phyloP scores from a whole-genome alignment of 2,113 vertebrate species.

The Herpetotheres cachinnans region DNA sequence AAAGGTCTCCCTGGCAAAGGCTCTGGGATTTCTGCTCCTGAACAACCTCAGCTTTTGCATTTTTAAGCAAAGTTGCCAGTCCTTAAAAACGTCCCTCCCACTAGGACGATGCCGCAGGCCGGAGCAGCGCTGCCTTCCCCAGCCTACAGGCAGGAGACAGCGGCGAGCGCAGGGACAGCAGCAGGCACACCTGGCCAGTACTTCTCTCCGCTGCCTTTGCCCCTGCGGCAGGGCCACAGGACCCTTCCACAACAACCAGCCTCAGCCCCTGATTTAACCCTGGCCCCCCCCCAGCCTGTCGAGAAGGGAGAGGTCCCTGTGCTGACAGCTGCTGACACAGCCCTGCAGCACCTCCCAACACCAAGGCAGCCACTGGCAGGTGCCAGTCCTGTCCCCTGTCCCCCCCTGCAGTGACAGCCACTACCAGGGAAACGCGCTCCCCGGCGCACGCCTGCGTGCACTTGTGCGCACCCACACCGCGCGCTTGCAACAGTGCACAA shows the following conservation, averaged over 20 bases:
- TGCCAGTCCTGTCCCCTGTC: background rate
- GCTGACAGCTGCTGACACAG: background rate
- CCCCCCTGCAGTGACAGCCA: background rate
- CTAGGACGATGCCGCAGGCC: rapidly evolving
- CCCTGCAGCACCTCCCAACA: background rate
- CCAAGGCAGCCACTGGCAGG: background rate
- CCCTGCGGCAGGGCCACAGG: background rate
- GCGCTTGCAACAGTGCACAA: background rate
- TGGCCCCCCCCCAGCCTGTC: background rate
- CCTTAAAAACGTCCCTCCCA: background rate
- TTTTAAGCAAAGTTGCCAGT: background rate
- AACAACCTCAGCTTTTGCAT: background rate
- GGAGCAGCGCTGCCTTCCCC: background rate
- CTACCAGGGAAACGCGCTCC: background rate
- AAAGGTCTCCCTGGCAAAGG: background rate
- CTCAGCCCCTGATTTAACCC: background rate
- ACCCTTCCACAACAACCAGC: background rate
- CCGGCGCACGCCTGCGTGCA: rapidly evolving
- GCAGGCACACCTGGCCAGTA: background rate
- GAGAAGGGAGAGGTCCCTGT: rapidly evolving
- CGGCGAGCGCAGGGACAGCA: background rate
- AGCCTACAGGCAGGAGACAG: background rate
- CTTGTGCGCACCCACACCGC: background rate
- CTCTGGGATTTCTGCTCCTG: background rate
- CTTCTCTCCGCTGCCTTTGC: background rate